These are phyloP conservation scores for Bombus confusus DNA, from an alignment of 1,140 invertebrate species.

Conservation along the genomic window DNA sequence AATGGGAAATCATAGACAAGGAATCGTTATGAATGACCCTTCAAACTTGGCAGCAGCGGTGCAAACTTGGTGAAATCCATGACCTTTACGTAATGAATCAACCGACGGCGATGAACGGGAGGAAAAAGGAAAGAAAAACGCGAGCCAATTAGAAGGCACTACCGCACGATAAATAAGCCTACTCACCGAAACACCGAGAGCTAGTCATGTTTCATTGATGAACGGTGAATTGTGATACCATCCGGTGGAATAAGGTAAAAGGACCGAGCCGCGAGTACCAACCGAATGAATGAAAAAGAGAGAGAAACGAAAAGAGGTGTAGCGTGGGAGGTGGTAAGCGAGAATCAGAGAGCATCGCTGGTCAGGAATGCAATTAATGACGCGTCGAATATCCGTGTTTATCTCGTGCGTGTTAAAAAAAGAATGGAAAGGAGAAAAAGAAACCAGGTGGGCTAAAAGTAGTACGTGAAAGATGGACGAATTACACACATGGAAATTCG, in stretches of 20 bases:
- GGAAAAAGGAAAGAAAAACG: conserved; percentile 21
- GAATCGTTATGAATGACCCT: neutral
- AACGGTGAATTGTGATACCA: conserved; percentile 41
- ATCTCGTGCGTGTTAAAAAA: neutral
- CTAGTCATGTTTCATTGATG: conserved; percentile 55
- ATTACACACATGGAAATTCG: neutral
- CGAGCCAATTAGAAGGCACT: conserved; percentile 40
- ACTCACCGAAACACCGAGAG: conserved; percentile 42
- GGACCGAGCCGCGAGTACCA: neutral
- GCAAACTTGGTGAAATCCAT: conserved; percentile 28
- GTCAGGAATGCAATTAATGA: conserved; percentile 11
- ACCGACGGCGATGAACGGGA: conserved; percentile 22
- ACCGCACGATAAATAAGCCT: conserved; percentile 43
- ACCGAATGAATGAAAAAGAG: neutral
- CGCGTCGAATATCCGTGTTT: neutral
- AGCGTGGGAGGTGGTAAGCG: conserved; percentile 37
- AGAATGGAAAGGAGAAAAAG: neutral
- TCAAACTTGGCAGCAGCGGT: neutral
- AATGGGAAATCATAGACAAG: neutral
- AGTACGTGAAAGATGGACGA: neutral
- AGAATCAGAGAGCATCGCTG: neutral
- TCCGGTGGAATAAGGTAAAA: conserved; percentile 41
- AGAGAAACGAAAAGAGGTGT: neutral
- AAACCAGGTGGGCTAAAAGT: neutral
- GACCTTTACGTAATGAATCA: conserved; percentile 44